Percentiles rank a stretch among this genome's conserved stretches.
These are phyloP conservation scores for Synergus itoensis DNA, from an alignment of 2,888 invertebrate genomes.

Conservation along the genomic window DNA sequence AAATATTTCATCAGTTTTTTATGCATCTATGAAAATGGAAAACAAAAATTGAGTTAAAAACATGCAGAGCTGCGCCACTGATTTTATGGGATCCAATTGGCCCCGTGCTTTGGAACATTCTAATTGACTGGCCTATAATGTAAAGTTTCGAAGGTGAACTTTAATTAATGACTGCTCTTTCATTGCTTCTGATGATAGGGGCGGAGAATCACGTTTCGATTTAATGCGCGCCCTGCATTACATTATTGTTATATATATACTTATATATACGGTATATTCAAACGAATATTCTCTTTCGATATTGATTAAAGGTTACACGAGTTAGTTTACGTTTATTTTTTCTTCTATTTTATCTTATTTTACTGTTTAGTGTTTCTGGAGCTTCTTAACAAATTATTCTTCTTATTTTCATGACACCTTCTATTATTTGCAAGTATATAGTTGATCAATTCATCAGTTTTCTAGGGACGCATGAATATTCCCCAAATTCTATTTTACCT, in stretches of 20 bases:
- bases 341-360: background rate
- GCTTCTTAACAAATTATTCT: background rate
- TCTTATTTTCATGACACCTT: background rate
- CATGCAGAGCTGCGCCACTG: background rate
- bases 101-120: background rate
- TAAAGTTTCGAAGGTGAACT: constrained; percentile 21
- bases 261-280: background rate
- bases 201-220: constrained; percentile 26
- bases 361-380: background rate
- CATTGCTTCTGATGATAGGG: constrained; percentile 33
- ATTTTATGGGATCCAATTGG: background rate
- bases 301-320: constrained; percentile 6
- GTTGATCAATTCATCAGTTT: background rate
- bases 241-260: background rate
- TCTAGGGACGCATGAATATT: too few species aligned
- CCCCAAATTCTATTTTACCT: too few species aligned
- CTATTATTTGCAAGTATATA: background rate
- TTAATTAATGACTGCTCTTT: constrained; percentile 34
- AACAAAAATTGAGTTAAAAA: background rate
- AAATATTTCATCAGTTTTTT: background rate
- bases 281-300: constrained; percentile 10
- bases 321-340: background rate
- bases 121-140: constrained; percentile 9
- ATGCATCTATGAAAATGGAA: background rate
- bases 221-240: background rate